These are phyloP conservation scores for Latrodectus hesperus DNA, from an alignment of 2,888 invertebrate genomes.

Conservation along the genomic window DNA sequence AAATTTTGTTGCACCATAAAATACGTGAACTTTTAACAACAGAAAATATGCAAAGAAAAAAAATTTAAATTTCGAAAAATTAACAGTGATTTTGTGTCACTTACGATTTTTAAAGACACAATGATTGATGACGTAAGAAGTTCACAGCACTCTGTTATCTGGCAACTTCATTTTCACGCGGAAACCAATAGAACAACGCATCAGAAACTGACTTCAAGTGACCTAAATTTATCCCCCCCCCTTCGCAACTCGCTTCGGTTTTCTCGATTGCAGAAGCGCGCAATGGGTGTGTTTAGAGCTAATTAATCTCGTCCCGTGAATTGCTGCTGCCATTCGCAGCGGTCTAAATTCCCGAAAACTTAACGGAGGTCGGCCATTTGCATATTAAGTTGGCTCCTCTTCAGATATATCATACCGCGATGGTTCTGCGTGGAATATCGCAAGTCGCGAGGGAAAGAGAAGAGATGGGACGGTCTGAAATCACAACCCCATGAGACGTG, in stretches of 20 bases:
- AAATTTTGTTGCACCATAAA: no score
- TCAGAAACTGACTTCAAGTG: not conserved
- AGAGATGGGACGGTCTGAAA: conserved; percentile 6
- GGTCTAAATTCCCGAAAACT: conserved; percentile 62
- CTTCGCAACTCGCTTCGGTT: no score
- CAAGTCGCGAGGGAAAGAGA: conserved; percentile 18
- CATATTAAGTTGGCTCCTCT: conserved; percentile 61
- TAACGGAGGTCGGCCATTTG: conserved; percentile 58
- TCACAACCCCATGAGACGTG: not conserved
- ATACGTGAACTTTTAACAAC: no score
- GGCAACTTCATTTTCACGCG: not conserved
- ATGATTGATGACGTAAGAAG: conserved; percentile 2
- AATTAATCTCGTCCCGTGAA: conserved; percentile 62
- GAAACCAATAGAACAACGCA: not conserved
- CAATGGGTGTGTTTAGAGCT: conserved; percentile 55
- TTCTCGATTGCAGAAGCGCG: conserved; percentile 13
- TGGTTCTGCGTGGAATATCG: conserved; percentile 19
- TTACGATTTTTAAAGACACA: not conserved
- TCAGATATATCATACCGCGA: conserved; percentile 44
- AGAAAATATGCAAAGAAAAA: no score
- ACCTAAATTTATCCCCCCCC: conserved; percentile 3
- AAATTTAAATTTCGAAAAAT: no score
- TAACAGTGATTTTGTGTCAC: no score
- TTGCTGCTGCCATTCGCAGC: conserved; percentile 61
- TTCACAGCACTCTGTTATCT: not conserved